Conservation (phyloP, 2,888 invertebrate species). For the Leptinotarsa juncta region DNA sequence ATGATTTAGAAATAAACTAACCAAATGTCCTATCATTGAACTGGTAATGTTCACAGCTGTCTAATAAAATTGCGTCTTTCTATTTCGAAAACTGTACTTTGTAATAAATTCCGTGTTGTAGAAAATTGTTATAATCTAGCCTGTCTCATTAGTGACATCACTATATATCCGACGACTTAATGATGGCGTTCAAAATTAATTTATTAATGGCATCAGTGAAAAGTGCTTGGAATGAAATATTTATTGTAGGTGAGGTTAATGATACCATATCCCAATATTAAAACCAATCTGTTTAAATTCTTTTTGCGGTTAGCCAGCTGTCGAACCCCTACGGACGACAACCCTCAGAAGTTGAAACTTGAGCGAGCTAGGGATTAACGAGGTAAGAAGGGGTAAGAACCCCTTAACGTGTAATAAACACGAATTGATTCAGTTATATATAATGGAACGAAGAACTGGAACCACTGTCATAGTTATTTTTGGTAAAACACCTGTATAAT, state of each 20-base stretch:
- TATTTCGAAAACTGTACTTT: background rate
- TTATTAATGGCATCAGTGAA: background rate
- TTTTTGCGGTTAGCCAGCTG: too few species aligned
- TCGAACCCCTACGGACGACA: too few species aligned
- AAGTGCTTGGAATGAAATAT: background rate
- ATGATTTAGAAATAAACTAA: background rate
- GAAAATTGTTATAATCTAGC: background rate
- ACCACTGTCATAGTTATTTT: too few species aligned
- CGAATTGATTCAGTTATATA: background rate
- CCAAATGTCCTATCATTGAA: background rate
- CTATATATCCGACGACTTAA: background rate
- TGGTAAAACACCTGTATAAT: too few species aligned
- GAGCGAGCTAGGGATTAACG: too few species aligned
- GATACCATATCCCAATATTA: background rate
- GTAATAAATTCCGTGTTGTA: background rate
- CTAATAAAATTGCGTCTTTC: background rate
- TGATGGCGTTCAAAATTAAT: background rate
- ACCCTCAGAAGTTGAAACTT: too few species aligned
- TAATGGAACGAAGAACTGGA: background rate
- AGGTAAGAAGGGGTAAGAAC: too few species aligned
- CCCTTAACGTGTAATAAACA: too few species aligned
- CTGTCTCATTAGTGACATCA: constrained; percentile 4
- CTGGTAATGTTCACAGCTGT: background rate
- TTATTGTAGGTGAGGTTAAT: background rate
- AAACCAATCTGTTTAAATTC: too few species aligned